phyloP scores from a whole-genome alignment of 1,140 invertebrate species.

The Drosophila melanogaster region Release_6_plus_ISO1_MT NT_033777.3:17425001-17425500 shows the following conservation, averaged over 20 bases:
- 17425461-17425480: conserved; percentile 15
- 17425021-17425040: not conserved
- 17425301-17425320: not conserved
- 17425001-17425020: not conserved
- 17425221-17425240: not conserved
- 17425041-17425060: not conserved
- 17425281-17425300: not conserved
- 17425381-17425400: not conserved
- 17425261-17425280: not conserved
- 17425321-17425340: no score
- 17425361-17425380: no score
- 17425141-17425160: conserved; percentile 5
- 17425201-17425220: not conserved
- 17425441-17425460: not conserved
- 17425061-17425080: conserved; percentile 4
- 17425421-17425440: no score
- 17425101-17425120: not conserved
- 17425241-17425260: not conserved
- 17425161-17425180: conserved; percentile 16
- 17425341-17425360: not conserved
- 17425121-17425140: conserved; percentile 28
- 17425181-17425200: conserved; percentile 10
- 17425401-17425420: no score
- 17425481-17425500: conserved; percentile 69
- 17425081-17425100: conserved; percentile 16